A percentile compares a stretch with the other conserved stretches of the same genome.
phyloP scores from a whole-genome alignment of 2,113 vertebrate genomes.

The Amblyopsis rosae region DNA sequence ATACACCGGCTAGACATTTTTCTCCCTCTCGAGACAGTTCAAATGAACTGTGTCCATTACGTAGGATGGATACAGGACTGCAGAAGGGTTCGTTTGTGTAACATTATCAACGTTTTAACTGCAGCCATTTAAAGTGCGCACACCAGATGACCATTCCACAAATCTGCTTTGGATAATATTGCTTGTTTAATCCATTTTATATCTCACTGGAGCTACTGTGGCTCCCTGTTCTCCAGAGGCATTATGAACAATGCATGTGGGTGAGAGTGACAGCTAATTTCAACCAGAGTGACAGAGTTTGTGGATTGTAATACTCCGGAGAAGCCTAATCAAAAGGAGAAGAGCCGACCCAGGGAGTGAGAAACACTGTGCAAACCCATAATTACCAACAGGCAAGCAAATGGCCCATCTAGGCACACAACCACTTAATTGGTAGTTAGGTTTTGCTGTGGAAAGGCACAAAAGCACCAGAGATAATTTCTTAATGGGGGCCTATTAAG shows the following conservation, averaged over 20 bases:
- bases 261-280: slow-evolving; percentile 66
- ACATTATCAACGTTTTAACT: too few relatives aligned
- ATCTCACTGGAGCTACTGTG: slow-evolving; percentile 11
- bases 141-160: too few relatives aligned
- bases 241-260: slow-evolving; percentile 62
- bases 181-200: slow-evolving; percentile 12
- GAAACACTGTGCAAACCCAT: slow-evolving; percentile 64
- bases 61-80: too few relatives aligned
- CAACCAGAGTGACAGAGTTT: slow-evolving; percentile 56
- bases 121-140: too few relatives aligned
- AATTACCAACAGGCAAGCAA: slow-evolving; percentile 74
- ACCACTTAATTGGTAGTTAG: slow-evolving; percentile 76
- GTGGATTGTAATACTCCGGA: slow-evolving; percentile 61
- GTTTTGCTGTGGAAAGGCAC: slow-evolving; percentile 67
- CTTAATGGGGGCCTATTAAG: slow-evolving; percentile 76
- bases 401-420: slow-evolving; percentile 67
- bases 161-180: not conserved
- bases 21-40: too few relatives aligned
- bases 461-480: slow-evolving; percentile 77
- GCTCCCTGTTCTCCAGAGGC: slow-evolving; percentile 35
- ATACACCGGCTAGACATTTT: too few relatives aligned
- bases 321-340: slow-evolving; percentile 67
- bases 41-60: too few relatives aligned
- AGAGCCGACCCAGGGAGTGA: slow-evolving; percentile 52
- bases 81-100: too few relatives aligned